Conservation (phyloP, 2,113 vertebrate species). For the Rhinopomastus cyanomelas region DNA sequence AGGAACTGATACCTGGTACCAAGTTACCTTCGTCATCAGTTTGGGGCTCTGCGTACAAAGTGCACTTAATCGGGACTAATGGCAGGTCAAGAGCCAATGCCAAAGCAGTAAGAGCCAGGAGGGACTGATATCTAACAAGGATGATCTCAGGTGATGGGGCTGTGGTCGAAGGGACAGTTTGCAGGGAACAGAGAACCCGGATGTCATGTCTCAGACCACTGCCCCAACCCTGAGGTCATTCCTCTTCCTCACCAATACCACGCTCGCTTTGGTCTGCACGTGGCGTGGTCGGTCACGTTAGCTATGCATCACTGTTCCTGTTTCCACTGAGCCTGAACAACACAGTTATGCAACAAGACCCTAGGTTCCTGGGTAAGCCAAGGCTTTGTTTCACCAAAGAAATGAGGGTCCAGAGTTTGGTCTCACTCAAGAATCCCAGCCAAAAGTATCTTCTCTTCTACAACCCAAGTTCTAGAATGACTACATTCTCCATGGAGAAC, state of each 20-base stretch:
- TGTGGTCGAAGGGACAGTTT: background rate
- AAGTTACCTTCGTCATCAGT: constrained; percentile 10
- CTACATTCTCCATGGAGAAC: background rate
- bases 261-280: rapidly evolving
- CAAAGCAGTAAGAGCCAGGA: background rate
- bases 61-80: background rate
- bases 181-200: background rate
- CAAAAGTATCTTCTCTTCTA: background rate
- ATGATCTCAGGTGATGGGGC: background rate
- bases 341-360: background rate
- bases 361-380: background rate
- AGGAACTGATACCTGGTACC: background rate
- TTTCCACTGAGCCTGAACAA: background rate
- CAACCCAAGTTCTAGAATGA: background rate
- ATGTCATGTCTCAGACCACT: background rate
- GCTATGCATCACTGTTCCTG: background rate
- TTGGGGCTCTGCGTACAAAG: background rate
- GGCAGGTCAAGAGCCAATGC: background rate
- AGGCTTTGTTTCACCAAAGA: background rate
- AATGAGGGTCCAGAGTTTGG: background rate
- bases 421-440: background rate
- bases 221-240: background rate
- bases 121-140: background rate
- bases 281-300: rapidly evolving
- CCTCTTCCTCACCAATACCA: background rate